These are phyloP conservation scores for Butorides virescens DNA, from an alignment of 2,113 vertebrate genomes.

Conservation along the genomic window DNA sequence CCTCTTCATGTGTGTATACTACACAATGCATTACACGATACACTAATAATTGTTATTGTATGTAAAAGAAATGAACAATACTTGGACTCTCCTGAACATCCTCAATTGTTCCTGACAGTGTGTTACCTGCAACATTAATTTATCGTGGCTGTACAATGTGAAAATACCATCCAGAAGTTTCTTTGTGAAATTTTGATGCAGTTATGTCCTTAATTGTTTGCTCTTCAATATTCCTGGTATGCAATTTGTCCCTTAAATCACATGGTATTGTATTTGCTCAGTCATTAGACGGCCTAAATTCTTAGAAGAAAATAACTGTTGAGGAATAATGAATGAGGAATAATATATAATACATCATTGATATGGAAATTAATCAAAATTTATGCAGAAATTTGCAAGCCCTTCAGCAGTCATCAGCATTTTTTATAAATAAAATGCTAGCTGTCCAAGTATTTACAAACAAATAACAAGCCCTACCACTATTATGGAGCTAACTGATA, in stretches of 20 bases:
- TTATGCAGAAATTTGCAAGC: not conserved
- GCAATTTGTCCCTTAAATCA: not conserved
- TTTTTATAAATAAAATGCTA: constrained; percentile 18
- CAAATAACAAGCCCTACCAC: not conserved
- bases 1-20: not conserved
- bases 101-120: not conserved
- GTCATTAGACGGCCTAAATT: not conserved
- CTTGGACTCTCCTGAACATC: not conserved
- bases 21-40: fast-evolving
- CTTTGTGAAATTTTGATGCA: not conserved
- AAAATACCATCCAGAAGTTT: not conserved
- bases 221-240: not conserved
- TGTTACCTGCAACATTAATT: not conserved
- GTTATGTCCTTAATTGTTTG: not conserved
- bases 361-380: constrained; percentile 22
- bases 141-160: not conserved
- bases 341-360: not conserved
- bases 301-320: not conserved
- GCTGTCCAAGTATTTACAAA: constrained; percentile 28
- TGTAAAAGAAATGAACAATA: not conserved
- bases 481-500: not conserved
- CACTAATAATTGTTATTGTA: not conserved
- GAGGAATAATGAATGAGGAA: not conserved
- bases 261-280: not conserved
- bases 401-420: not conserved